Evolutionary conservation across 2,113 vertebrate species (phyloP).

Genomic region (Galbula dea): DNA sequence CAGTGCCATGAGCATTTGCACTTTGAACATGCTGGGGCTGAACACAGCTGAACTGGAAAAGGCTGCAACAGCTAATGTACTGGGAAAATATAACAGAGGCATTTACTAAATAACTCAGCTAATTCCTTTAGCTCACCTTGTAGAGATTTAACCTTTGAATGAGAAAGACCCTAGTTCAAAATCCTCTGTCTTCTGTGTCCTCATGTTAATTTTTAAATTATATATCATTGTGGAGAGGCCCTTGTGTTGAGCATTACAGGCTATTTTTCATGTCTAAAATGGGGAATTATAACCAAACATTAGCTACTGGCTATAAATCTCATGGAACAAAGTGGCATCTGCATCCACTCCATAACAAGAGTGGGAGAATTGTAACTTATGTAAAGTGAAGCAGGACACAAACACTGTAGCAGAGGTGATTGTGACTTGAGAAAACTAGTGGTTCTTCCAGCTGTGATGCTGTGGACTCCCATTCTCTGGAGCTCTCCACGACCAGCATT

Average conservation of each 20-base stretch:
- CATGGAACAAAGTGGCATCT: not conserved
- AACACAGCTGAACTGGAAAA: constrained; percentile 54
- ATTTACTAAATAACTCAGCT: constrained; percentile 64
- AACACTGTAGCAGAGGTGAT: not conserved
- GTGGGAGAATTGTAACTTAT: not conserved
- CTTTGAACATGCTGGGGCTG: constrained; percentile 59
- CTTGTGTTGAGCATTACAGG: constrained; percentile 58
- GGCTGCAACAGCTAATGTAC: constrained; percentile 26
- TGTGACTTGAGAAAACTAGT: not conserved
- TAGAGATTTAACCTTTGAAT: constrained; percentile 68
- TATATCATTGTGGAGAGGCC: constrained; percentile 69
- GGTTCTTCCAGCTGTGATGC: not conserved
- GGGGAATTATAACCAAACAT: constrained; percentile 69
- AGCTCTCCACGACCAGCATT: not conserved
- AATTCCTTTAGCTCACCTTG: constrained; percentile 69
- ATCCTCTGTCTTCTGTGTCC: constrained; percentile 61
- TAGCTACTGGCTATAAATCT: constrained; percentile 56
- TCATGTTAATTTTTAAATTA: constrained; percentile 80
- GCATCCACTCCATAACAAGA: not conserved
- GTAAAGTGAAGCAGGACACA: not conserved
- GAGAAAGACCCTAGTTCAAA: constrained; percentile 69
- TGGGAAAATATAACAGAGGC: constrained; percentile 38
- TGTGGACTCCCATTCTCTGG: not conserved
- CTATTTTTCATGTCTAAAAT: constrained; percentile 70
- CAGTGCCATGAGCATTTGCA: constrained; percentile 45